Evolutionary conservation across 2,113 vertebrate species (phyloP).

Genomic region (Sinocyclocheilus anshuiensis): DNA sequence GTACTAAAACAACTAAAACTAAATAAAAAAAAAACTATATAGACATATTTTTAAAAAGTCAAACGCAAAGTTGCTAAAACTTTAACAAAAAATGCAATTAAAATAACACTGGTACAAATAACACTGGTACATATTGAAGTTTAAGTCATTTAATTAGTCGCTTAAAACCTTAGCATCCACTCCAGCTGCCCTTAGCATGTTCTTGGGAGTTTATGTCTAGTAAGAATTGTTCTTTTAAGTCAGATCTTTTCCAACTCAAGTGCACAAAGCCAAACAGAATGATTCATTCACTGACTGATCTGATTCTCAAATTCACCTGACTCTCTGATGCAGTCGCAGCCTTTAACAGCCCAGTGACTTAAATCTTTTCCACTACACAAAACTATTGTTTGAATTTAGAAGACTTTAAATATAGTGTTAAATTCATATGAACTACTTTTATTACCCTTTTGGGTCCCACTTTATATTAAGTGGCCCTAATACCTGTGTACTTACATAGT

Average conservation of each 20-base stretch:
- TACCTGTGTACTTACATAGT: too few relatives aligned
- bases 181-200: neutral
- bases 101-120: too few relatives aligned
- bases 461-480: too few relatives aligned
- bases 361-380: neutral
- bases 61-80: neutral
- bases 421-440: neutral
- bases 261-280: neutral
- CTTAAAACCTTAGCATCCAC: neutral
- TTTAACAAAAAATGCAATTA: neutral
- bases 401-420: neutral
- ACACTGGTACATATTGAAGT: too few relatives aligned
- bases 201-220: neutral
- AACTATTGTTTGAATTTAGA: neutral
- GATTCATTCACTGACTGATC: neutral
- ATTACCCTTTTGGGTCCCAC: neutral
- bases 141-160: too few relatives aligned
- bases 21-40: neutral
- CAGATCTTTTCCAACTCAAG: neutral
- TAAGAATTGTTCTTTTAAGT: neutral
- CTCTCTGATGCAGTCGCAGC: neutral
- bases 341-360: neutral
- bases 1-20: neutral
- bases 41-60: neutral
- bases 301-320: neutral